Conservation (phyloP, 2,797 vertebrate genomes). For the Monodelphis domestica region DNA sequence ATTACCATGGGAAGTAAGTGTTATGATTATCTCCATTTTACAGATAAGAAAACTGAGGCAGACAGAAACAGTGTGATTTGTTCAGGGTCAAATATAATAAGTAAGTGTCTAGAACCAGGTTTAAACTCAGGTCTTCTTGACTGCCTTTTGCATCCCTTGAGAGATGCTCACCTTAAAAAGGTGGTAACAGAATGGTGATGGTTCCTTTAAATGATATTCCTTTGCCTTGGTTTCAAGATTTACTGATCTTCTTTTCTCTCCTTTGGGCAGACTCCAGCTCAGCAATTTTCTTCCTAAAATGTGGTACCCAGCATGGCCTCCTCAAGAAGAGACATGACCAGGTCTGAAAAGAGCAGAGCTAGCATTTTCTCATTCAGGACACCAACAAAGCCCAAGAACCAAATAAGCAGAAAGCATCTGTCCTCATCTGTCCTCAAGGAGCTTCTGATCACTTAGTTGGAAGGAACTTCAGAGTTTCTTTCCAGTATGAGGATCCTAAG, state of each 20-base stretch:
- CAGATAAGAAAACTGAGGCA: not conserved
- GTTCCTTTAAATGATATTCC: not conserved
- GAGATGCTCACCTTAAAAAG: not conserved
- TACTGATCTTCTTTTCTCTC: not conserved
- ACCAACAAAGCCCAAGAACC: not conserved
- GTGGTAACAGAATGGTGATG: not conserved
- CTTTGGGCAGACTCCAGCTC: not conserved
- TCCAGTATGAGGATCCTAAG: not conserved
- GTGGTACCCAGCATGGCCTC: not conserved
- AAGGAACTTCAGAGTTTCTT: not conserved
- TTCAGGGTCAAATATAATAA: not conserved
- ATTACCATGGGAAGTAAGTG: not conserved
- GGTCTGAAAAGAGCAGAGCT: not conserved
- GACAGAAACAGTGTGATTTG: not conserved
- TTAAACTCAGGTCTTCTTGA: not conserved
- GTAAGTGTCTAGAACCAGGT: not conserved
- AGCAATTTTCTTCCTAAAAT: not conserved
- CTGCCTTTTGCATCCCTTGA: not conserved
- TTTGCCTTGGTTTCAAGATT: not conserved
- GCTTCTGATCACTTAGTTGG: not conserved
- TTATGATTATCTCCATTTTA: not conserved
- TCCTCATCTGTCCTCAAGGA: not conserved
- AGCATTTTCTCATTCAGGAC: not conserved
- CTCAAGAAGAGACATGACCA: not conserved
- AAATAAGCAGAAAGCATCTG: not conserved